Base-by-base conservation (phyloP, 37 sponge, comb jelly and placozoan genomes). In the Oscarella lobularis region DNA sequence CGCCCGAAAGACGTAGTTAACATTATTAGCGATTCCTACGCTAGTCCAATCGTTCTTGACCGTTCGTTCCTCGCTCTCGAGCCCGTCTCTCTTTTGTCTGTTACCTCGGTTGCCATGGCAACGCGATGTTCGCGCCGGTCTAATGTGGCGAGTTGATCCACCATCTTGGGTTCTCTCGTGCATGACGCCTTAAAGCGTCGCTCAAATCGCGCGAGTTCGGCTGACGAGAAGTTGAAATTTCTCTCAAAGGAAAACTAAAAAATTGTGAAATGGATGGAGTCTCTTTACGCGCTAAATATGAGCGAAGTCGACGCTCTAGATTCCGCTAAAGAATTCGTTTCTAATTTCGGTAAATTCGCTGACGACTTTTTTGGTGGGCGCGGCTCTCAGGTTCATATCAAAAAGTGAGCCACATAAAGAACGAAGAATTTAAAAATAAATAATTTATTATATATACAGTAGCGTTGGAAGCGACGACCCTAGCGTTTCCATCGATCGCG, bases 71-170 rank as follows among this genome's bases (percentile, higher is more conserved):
- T 92, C 6, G 71, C 88, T 33, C 75, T 88, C 20, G 40, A 85
- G 36, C 89, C 89, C 9, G 89, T 88, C 68, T 38, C 35, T 5
- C 84, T 92, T 31, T 74, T 92, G 37, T 79, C 77, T 66, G 86
- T 67, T 0, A 92, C 92, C 33, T 77, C 82, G 40, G 76, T 88
- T 1, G 78, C 91, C 0, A 81, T 41, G 39, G 88, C 83, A 38
- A 73, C 83, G 67, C 77, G 69, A 6, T 90, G 91, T 66, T 37
- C 70, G 14, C 76, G 91, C 72, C 82, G 92, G 39, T 78, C 90
- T 39, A 2, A 5, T 33, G 75, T 39, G 2, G 84, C 66, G 0
- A 81, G 39, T 66, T 89, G 85, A 37, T 77, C 74, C 0, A 85
- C 87, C 81, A 30, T 80, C 37, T 31, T 80, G 35, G 92, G 92